Conservation (phyloP, 2,888 invertebrate species). For the Hemithea aestivaria region DNA sequence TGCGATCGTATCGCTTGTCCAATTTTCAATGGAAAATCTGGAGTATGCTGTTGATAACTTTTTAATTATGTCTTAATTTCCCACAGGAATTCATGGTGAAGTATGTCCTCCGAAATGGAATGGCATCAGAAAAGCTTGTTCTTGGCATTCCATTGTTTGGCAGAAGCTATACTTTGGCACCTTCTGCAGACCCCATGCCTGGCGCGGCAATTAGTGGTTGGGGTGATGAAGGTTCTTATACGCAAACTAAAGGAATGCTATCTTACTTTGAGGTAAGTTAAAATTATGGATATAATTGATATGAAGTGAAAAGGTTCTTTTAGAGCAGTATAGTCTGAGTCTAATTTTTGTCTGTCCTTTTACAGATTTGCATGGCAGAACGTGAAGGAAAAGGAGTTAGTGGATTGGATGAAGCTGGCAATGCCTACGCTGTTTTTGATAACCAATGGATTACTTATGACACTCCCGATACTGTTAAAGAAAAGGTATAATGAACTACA, state of each 20-base stretch:
- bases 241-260: constrained; percentile 82
- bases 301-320: no score
- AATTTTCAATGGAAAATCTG: no score
- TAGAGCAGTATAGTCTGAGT: no score
- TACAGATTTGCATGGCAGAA: constrained; percentile 77
- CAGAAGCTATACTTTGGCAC: constrained; percentile 82
- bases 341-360: constrained; percentile 15
- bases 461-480: constrained; percentile 80
- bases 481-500: constrained; percentile 74
- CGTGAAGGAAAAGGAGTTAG: constrained; percentile 76
- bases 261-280: constrained; percentile 85
- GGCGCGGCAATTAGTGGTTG: constrained; percentile 81
- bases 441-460: constrained; percentile 92
- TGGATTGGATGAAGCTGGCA: constrained; percentile 80
- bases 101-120: constrained; percentile 81
- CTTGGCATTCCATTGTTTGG: constrained; percentile 87
- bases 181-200: constrained; percentile 69
- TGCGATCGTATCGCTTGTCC: no score
- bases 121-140: constrained; percentile 83
- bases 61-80: not conserved
- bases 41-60: no score
- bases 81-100: constrained; percentile 85
- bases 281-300: no score
- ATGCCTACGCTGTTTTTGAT: constrained; percentile 82
- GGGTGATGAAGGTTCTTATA: constrained; percentile 83